These are phyloP conservation scores for Ceyx erithaca DNA, from an alignment of 2,797 vertebrate species.

Conservation along the genomic window DNA sequence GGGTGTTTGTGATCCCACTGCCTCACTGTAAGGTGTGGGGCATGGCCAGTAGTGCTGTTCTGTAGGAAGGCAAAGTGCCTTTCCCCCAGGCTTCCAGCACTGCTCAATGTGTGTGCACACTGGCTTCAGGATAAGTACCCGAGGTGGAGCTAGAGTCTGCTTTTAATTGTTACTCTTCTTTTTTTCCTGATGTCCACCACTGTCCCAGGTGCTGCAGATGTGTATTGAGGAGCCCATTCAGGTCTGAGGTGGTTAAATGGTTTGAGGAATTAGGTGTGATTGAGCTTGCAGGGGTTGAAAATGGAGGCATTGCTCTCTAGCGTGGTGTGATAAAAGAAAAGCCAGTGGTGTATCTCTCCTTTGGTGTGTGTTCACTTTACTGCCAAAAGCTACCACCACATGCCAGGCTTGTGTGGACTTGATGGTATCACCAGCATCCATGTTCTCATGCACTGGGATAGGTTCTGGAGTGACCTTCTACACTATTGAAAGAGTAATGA, in stretches of 20 bases:
- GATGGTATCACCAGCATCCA: neutral
- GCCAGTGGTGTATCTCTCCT: neutral
- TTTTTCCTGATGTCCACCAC: neutral
- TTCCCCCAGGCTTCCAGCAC: neutral
- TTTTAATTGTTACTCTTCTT: neutral
- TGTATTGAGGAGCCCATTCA: neutral
- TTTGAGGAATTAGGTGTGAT: neutral
- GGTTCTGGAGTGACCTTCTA: neutral
- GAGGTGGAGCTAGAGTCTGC: neutral
- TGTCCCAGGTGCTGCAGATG: neutral
- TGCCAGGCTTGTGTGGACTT: neutral
- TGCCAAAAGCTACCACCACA: neutral
- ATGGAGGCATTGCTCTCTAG: neutral
- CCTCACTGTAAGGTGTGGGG: neutral
- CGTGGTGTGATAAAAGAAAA: too few relatives aligned
- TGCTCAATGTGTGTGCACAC: rapidly evolving
- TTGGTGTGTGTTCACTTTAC: neutral
- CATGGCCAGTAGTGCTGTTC: neutral
- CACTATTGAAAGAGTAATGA: neutral
- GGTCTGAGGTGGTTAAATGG: neutral
- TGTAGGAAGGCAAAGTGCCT: neutral
- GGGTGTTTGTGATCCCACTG: neutral
- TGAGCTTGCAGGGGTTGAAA: neutral
- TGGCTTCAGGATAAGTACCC: neutral
- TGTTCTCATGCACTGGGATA: neutral